phyloP scores from a whole-genome alignment of 2,113 vertebrate species.

The Cheirogaleus medius region DNA sequence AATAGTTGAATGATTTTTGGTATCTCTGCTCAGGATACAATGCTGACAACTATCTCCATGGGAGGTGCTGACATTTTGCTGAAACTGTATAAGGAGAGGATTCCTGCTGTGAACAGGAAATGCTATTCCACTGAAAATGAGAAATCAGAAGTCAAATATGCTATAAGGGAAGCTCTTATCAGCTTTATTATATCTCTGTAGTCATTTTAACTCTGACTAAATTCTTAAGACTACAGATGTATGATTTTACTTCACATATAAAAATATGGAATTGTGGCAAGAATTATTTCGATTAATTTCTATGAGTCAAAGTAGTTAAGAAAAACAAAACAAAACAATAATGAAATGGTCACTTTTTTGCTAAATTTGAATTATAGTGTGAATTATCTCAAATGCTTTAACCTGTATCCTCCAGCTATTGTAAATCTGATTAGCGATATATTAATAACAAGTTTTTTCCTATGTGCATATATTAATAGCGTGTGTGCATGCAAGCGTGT shows the following conservation, averaged over 20 bases:
- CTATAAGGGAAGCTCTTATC: not conserved
- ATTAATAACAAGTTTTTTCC: not conserved
- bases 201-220: not conserved
- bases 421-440: not conserved
- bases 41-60: not conserved
- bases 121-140: not conserved
- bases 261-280: not conserved
- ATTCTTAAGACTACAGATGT: not conserved
- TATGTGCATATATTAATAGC: not conserved
- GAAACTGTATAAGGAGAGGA: not conserved
- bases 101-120: slow-evolving; percentile 14
- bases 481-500: not conserved
- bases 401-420: not conserved
- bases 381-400: not conserved
- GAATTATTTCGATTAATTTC: not conserved
- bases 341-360: not conserved
- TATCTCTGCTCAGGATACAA: not conserved
- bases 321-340: not conserved
- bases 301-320: not conserved
- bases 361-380: not conserved
- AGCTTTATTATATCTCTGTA: not conserved
- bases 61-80: slow-evolving; percentile 54
- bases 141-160: not conserved
- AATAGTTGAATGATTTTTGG: not conserved
- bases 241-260: not conserved